Evolutionary conservation across 2,797 vertebrate genomes (phyloP).

Genomic region (Sus cebifrons): DNA sequence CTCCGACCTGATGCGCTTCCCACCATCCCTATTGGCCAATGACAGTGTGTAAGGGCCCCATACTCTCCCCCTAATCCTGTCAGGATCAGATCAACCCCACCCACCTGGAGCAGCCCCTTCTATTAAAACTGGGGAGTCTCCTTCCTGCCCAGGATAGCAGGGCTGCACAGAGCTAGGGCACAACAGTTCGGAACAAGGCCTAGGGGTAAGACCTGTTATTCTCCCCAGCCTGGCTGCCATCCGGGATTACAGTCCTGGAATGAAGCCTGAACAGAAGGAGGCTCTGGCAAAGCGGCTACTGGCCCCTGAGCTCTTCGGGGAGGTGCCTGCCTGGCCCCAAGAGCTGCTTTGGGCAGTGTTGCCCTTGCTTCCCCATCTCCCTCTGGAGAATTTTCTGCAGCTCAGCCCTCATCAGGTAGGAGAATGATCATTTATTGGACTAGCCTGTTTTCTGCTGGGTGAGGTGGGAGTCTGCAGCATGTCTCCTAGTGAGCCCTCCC

Average conservation of each 20-base stretch:
- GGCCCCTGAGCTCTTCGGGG: slow-evolving; percentile 92
- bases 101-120: not conserved
- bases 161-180: not conserved
- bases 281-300: slow-evolving; percentile 94
- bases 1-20: slow-evolving; percentile 95
- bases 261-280: slow-evolving; percentile 94
- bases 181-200: not conserved
- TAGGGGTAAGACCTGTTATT: slow-evolving; percentile 18
- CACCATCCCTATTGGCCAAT: slow-evolving; percentile 94
- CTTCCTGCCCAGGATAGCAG: not conserved
- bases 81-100: not conserved
- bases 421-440: not conserved
- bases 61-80: not conserved
- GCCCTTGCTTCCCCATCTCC: slow-evolving; percentile 94
- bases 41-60: slow-evolving; percentile 94
- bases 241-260: slow-evolving; percentile 93
- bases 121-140: not conserved
- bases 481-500: not conserved
- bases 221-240: slow-evolving; percentile 93
- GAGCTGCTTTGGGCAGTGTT: slow-evolving; percentile 93
- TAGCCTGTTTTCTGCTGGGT: not conserved
- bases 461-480: not conserved
- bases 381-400: slow-evolving; percentile 94
- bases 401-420: slow-evolving; percentile 94
- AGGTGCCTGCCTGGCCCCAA: slow-evolving; percentile 94